phyloP scores from a whole-genome alignment of 1,140 invertebrate species.

The Cotesia vestalis region DNA sequence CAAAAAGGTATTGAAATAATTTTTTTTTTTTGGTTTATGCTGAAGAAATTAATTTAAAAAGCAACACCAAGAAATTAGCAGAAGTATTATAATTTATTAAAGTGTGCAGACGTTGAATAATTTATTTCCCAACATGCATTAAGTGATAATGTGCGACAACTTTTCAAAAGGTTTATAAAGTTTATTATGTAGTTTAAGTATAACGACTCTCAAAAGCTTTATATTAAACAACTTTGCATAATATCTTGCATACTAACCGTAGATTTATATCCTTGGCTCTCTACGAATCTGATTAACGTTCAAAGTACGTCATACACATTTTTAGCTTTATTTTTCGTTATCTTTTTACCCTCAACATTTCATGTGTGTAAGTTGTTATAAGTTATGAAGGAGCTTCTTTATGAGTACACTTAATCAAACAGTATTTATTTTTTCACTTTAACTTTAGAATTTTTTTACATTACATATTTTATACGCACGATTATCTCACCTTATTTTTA shows the following conservation, averaged over 20 bases:
- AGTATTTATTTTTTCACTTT: too few species aligned
- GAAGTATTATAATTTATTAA: too few species aligned
- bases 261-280: slow-evolving; percentile 32
- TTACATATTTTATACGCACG: too few species aligned
- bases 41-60: too few species aligned
- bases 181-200: slow-evolving; percentile 22
- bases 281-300: slow-evolving; percentile 44
- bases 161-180: slow-evolving; percentile 17
- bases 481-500: too few species aligned
- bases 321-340: neutral
- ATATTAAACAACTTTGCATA: slow-evolving; percentile 37
- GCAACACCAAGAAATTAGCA: too few species aligned
- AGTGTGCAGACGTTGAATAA: too few species aligned
- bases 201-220: slow-evolving; percentile 18
- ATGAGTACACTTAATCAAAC: too few species aligned
- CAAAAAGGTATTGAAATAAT: too few species aligned
- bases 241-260: slow-evolving; percentile 29
- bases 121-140: slow-evolving; percentile 1
- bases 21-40: too few species aligned
- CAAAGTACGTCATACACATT: slow-evolving; percentile 40
- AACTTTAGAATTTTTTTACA: too few species aligned
- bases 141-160: neutral
- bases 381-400: too few species aligned
- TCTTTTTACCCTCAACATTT: neutral
- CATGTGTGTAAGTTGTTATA: neutral